Percentiles rank a stretch among this genome's conserved stretches.
phyloP scores from a whole-genome alignment of 2,888 invertebrate species.

The Lasioglossum marginatum region DNA sequence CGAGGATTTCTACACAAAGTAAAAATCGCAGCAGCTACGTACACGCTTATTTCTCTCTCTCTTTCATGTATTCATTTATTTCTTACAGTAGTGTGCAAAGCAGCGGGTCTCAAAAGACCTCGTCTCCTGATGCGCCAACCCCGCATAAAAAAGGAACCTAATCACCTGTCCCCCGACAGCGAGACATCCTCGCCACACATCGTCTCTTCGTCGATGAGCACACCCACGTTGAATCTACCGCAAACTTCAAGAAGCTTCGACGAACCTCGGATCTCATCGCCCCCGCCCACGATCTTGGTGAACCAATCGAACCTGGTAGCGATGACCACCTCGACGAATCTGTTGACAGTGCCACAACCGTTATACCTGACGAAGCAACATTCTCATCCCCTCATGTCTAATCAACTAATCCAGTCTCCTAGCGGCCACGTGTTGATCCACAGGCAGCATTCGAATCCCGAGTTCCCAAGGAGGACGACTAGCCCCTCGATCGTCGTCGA shows the following conservation, averaged over 20 bases:
- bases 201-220: constrained; percentile 84
- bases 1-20: background rate
- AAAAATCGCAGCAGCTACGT: background rate
- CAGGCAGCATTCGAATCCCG: constrained; percentile 86
- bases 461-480: constrained; percentile 74
- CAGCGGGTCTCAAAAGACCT: constrained; percentile 78
- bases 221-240: constrained; percentile 82
- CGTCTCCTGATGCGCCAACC: constrained; percentile 89
- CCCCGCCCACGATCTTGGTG: constrained; percentile 54
- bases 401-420: constrained; percentile 84
- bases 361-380: constrained; percentile 88
- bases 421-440: constrained; percentile 82
- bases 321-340: constrained; percentile 86
- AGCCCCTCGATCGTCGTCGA: constrained; percentile 80
- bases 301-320: constrained; percentile 86
- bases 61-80: background rate
- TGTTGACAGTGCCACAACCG: constrained; percentile 87
- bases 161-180: constrained; percentile 83
- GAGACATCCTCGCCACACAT: constrained; percentile 81
- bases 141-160: constrained; percentile 88
- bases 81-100: constrained; percentile 50
- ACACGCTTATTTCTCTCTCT: background rate
- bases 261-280: constrained; percentile 59
- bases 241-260: constrained; percentile 73
- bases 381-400: constrained; percentile 88